Percentiles rank a stretch among this genome's conserved stretches.
phyloP scores from a whole-genome alignment of 2,888 invertebrate genomes.

The Drosophila bunnanda region DNA sequence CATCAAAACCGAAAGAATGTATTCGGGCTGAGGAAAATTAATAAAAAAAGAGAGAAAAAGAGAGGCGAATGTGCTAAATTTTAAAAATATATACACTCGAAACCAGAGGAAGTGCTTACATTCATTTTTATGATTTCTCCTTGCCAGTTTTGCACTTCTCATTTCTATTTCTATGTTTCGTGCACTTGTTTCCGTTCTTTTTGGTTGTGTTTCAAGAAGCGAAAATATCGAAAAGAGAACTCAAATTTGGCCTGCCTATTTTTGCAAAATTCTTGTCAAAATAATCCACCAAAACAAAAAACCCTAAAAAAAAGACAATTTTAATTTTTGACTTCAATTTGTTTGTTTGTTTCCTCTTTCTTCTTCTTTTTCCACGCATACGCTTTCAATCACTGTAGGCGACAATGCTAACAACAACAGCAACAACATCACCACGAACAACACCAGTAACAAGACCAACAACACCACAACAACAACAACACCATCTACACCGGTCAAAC shows the following conservation, averaged over 20 bases:
- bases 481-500: constrained; percentile 73
- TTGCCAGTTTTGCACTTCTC: constrained; percentile 23
- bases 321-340: constrained; percentile 78
- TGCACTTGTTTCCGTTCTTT: constrained; percentile 30
- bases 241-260: constrained; percentile 66
- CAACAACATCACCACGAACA: constrained; percentile 54
- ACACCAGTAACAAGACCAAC: constrained; percentile 57
- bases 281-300: constrained; percentile 16
- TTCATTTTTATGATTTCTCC: constrained; percentile 43
- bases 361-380: constrained; percentile 74
- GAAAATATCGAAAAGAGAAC: constrained; percentile 23
- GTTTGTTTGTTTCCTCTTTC: constrained; percentile 75
- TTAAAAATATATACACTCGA: constrained; percentile 76
- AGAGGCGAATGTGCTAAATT: constrained; percentile 73
- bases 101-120: constrained; percentile 50
- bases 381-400: constrained; percentile 75
- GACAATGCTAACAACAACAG: constrained; percentile 68
- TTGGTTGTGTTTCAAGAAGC: constrained; percentile 4
- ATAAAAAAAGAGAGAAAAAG: constrained; percentile 38
- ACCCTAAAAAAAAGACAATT: constrained; percentile 47
- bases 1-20: constrained; percentile 25
- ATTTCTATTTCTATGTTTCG: constrained; percentile 46
- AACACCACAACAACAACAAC: constrained; percentile 56
- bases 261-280: constrained; percentile 41
- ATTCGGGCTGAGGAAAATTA: constrained; percentile 46